Evolutionary conservation across 1,140 invertebrate genomes (phyloP).

Genomic region (Coptotermes formosanus): DNA sequence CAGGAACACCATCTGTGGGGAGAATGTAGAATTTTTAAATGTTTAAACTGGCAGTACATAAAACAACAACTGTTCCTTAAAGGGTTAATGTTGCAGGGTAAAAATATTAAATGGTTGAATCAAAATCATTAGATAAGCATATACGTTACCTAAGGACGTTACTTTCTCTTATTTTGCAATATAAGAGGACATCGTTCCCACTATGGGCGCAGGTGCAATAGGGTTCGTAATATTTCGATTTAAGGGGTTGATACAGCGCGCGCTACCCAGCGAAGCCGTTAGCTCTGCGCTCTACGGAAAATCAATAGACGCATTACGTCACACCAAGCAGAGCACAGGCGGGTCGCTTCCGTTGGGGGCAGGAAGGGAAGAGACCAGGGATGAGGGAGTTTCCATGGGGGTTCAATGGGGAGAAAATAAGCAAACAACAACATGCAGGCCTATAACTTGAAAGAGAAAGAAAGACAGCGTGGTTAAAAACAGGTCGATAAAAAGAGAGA

Average conservation of each 20-base stretch:
- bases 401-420: constrained; percentile 28
- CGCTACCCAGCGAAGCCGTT: background rate
- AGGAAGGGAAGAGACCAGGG: constrained; percentile 1
- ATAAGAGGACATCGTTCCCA: no score
- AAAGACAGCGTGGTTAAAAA: background rate
- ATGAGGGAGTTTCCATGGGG: constrained; percentile 20
- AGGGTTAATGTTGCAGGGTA: no score
- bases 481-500: constrained; percentile 26
- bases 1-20: no score
- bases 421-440: constrained; percentile 22
- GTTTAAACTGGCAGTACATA: no score
- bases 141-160: no score
- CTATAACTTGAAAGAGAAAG: background rate
- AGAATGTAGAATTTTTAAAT: no score
- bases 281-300: background rate
- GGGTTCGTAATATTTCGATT: no score
- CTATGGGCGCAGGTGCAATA: no score
- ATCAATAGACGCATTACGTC: background rate
- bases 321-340: background rate
- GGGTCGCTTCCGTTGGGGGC: constrained; percentile 21
- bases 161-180: no score
- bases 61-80: no score
- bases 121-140: no score
- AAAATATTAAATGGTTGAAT: no score
- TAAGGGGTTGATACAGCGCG: background rate